Conservation (phyloP, 2,797 vertebrate genomes). For the Brachyalestes nurse region DNA sequence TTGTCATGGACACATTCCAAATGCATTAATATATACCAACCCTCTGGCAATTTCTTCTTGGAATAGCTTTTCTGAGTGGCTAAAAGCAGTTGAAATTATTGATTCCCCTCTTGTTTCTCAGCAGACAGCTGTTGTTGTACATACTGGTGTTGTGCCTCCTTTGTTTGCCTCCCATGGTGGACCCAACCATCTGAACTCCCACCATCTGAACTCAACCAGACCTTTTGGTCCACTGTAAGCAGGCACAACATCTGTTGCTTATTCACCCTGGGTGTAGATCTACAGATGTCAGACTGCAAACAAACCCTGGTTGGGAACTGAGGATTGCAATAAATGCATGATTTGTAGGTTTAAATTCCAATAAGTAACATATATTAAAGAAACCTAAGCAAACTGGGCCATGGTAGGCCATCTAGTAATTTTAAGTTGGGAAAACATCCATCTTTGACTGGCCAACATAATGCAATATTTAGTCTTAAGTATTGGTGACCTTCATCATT, state of each 20-base stretch:
- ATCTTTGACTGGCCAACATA: background rate
- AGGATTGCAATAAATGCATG: background rate
- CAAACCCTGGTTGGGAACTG: background rate
- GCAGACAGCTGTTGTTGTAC: background rate
- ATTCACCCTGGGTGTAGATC: background rate
- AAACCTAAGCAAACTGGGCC: background rate
- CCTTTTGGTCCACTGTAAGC: background rate
- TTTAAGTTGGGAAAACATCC: background rate
- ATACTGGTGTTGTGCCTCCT: background rate
- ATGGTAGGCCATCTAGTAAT: background rate
- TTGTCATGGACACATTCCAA: background rate
- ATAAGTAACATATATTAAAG: background rate
- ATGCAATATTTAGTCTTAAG: too few relatives aligned
- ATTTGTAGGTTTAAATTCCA: background rate
- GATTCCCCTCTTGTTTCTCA: background rate
- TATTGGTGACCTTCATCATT: too few relatives aligned
- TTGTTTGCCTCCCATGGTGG: conserved; percentile 1
- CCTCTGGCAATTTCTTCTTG: background rate
- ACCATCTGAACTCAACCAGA: background rate
- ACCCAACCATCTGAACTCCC: background rate
- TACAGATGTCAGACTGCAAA: background rate
- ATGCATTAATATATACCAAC: too few relatives aligned
- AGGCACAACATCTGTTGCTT: background rate
- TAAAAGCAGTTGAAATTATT: background rate
- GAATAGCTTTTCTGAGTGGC: background rate